Base-by-base conservation (phyloP, 2,888 invertebrate species). In the Merodon equestris region DNA sequence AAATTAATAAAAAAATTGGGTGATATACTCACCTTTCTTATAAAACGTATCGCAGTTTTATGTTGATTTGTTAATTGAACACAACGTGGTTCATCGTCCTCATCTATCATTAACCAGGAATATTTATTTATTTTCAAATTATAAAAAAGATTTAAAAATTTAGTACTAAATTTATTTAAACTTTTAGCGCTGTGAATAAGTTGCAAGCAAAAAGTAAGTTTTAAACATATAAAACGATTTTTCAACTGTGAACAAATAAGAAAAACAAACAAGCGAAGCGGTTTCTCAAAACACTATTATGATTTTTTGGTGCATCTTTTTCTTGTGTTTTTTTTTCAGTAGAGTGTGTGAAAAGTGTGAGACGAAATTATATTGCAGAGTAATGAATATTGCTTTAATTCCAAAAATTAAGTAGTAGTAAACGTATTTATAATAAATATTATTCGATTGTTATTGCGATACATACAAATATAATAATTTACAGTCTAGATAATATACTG, bases 21-120 rank as follows among this genome's bases (percentile, higher is more conserved):
- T 9, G 36, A n/a, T n/a, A n/a, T 56, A 89, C 91, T 90, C 91
- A 95, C 95, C 94, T 97, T 96, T 90, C 97, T 91, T 88, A 97
- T 94, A 83, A 96, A 95, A 87, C 97, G 91, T 88, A 97, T 97
- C 83, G 96, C 97, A 83, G 94, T 93, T 90, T 96, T 97, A 89
- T 97, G 96, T 86, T 93, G 93, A 85, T 94, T 93, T 74, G 97
- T 97, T 85, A 97, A 91, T 85, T 95, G 94, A 85, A 94, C 91
- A 87, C 93, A 94, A 85, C 94, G 93, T 82, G 94, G 94, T 89
- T 94, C 94, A 84, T 95, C 95, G 84, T 94, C 94, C 87, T 94
- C 94, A 90, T 94, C 94, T 94, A 53, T 42, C 57, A 42, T 50
- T 54, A 40, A 53, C 61, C 18, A 64, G 57, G 71, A 81, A 60